Conservation (phyloP, 2,797 vertebrate genomes). For the Argentina silus region DNA sequence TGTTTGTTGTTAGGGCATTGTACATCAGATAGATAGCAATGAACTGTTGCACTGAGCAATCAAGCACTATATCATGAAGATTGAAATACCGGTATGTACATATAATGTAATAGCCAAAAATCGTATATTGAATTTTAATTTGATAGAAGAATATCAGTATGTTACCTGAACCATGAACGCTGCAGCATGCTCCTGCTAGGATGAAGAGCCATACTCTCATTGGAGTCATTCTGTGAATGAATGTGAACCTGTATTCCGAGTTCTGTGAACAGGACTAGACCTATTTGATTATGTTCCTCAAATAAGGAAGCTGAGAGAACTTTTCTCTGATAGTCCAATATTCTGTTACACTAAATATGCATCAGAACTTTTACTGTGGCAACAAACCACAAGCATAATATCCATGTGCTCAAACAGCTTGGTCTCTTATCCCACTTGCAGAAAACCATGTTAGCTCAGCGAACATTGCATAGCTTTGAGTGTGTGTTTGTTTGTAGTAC, state of each 20-base stretch:
- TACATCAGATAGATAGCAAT: background rate
- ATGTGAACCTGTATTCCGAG: background rate
- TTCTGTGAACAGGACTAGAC: background rate
- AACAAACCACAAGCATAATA: background rate
- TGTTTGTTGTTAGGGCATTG: background rate
- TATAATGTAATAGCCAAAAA: background rate
- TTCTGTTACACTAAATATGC: background rate
- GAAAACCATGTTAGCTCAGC: background rate
- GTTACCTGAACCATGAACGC: constrained; percentile 59
- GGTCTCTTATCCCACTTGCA: background rate
- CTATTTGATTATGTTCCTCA: background rate
- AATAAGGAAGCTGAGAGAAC: background rate
- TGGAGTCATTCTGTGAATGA: constrained; percentile 47
- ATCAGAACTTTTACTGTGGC: background rate
- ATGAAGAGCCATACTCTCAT: constrained; percentile 31
- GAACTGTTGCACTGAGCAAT: background rate
- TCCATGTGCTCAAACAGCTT: background rate
- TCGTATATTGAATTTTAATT: background rate
- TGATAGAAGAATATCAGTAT: background rate
- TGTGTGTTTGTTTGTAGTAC: constrained; percentile 35
- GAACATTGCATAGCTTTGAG: constrained; percentile 1
- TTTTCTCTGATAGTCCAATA: background rate
- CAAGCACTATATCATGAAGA: background rate
- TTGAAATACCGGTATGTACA: background rate
- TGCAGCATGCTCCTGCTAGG: constrained; percentile 37